Base-by-base conservation (phyloP, 2,113 vertebrate genomes). In the Sinocyclocheilus anshuiensis region DNA sequence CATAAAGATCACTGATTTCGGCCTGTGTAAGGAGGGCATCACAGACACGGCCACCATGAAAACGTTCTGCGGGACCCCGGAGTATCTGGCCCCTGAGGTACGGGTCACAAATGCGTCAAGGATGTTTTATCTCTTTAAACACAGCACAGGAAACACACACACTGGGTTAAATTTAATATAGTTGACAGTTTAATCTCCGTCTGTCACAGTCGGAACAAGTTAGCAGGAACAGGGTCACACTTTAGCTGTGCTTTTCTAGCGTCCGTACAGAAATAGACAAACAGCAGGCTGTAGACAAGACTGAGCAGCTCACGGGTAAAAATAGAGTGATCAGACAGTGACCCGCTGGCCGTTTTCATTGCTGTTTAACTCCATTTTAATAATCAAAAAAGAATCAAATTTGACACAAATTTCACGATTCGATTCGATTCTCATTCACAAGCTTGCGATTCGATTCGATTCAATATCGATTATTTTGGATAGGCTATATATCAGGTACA, bases 1-100 rank as follows among this genome's bases (percentile, higher is more conserved):
- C 92, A 98, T 99, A 93, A 99, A 99, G 95, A 99, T 99, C 93
- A 99, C 97, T 6, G 97, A 99, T 93, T 99, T 99, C 57, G 97
- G 97, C 90, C 96, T 99, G 91, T 99, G 97, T 95, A 99, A 99
- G 94, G 97, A 98, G 93, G 97, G 97, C 86, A 99, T 99, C 95
- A 99, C 97, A 13, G 97, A 98, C 57, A 96, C 97, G 83, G 97
- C 97, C 89, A 99, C 97, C 83, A 99, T 99, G 97, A 99, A 99
- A 94, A 99, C 97, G 0, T 99, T 99, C 94, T 99, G 97, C 89
- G 97, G 97, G 20, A 99, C 97, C 65, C 97, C 97, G 0, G 97
- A 99, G 86, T 99, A 99, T 89, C 95, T 99, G 92, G 97, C 97
- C 67, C 97, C 97, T 0, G 97, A 99, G 97, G 97, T 98, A 94